Conservation (phyloP, 1,140 invertebrate species). For the Pogonomyrmex californicus region DNA sequence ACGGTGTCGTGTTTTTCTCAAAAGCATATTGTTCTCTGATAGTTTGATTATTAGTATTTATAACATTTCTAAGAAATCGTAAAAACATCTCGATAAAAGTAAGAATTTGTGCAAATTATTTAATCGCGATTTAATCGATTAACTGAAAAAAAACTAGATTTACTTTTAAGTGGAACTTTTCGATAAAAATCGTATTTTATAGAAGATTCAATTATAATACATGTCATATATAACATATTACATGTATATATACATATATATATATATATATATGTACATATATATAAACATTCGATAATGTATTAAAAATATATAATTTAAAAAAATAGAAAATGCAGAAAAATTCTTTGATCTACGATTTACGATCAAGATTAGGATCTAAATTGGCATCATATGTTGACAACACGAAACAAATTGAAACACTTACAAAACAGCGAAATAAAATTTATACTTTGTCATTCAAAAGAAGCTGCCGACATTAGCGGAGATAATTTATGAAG, state of each 20-base stretch:
- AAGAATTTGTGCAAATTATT: not conserved
- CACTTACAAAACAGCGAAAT: not conserved
- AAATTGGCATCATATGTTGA: not conserved
- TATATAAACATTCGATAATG: too few relatives aligned
- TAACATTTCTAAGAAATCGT: not conserved
- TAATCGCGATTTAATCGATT: not conserved
- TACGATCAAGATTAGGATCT: not conserved
- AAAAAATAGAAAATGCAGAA: not conserved
- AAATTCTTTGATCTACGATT: not conserved
- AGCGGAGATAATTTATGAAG: slow-evolving; percentile 5
- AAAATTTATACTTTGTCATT: not conserved
- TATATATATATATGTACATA: too few relatives aligned
- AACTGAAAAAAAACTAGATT: not conserved
- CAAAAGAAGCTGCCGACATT: not conserved
- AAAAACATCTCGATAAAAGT: not conserved
- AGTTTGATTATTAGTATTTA: not conserved
- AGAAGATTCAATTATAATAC: too few relatives aligned
- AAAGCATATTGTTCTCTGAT: not conserved
- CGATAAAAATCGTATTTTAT: too few relatives aligned
- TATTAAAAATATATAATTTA: not conserved
- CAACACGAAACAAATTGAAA: not conserved
- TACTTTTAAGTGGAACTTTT: not conserved
- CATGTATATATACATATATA: too few relatives aligned
- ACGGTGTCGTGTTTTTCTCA: not conserved
- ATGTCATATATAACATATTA: too few relatives aligned